Conservation (phyloP, 2,888 invertebrate species). For the Pediacus dermestoides region DNA sequence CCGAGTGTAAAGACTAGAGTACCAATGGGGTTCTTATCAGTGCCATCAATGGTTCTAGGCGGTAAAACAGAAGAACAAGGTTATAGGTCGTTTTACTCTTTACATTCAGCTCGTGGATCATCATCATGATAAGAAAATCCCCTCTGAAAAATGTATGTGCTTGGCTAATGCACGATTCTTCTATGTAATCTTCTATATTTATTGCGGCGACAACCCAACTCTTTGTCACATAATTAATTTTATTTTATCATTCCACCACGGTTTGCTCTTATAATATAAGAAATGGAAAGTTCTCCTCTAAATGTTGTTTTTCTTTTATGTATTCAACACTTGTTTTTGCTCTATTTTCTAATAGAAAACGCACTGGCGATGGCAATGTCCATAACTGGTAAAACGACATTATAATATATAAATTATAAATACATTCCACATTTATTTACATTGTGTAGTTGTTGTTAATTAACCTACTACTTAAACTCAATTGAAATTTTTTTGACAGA, state of each 20-base stretch:
- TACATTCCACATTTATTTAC: too few relatives aligned
- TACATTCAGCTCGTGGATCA: slow-evolving; percentile 20
- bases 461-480: too few relatives aligned
- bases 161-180: not conserved
- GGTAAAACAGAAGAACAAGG: slow-evolving; percentile 26
- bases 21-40: slow-evolving; percentile 18
- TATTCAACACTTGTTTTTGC: slow-evolving; percentile 1
- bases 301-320: too few relatives aligned
- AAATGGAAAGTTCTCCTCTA: too few relatives aligned
- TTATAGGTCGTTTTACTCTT: slow-evolving; percentile 25
- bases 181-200: not conserved
- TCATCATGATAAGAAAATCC: slow-evolving; percentile 2
- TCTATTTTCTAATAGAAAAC: slow-evolving; percentile 1
- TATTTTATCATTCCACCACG: not conserved
- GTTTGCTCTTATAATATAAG: slow-evolving; percentile 1
- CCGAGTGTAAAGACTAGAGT: slow-evolving; percentile 5
- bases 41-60: slow-evolving; percentile 24
- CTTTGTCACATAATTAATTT: not conserved
- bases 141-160: slow-evolving; percentile 2
- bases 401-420: not conserved
- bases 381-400: slow-evolving; percentile 1
- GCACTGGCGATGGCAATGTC: not conserved
- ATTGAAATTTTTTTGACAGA: too few relatives aligned
- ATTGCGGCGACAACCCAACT: not conserved
- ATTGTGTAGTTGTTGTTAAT: too few relatives aligned